Base-by-base conservation (phyloP, 1,140 invertebrate genomes). In the Chionoecetes opilio region DNA sequence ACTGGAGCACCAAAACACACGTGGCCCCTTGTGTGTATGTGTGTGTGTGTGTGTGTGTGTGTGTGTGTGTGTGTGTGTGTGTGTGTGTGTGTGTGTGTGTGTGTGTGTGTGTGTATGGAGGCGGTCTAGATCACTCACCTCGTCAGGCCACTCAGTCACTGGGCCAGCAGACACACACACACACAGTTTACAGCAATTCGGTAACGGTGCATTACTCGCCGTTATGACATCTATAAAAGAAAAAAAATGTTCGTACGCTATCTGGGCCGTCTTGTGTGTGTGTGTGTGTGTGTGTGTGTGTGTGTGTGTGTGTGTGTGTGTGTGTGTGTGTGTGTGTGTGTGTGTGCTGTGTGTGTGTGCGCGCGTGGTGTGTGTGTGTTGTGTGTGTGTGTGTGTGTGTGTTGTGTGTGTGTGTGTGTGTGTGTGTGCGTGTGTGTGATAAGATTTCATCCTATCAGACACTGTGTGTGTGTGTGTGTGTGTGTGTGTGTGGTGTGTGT, bases 241-340 rank as follows among this genome's bases (percentile, higher is more conserved):
- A 75, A 75, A 17, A 75, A n/a, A 8, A 11, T 75, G n/a, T 17
- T n/a, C 63, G 0, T 75, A 1, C 63, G 6, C 21, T 75, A 75
- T 75, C 11, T 75, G 63, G 63, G 63, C 21, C 63, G 63, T n/a
- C 21, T n/a, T 21, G 86, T 88, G 34, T 38, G 86, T 21, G 86
- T 88, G 34, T 88, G 86, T 37, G 86, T 88, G 34, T 35, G 86
- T 37, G 86, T 88, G 86, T 88, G 86, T 37, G 86, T 88, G 86
- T 88, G 31, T 37, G 86, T 35, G 63, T 75, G 5, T 75, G 63
- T 75, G 63, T 75, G 63, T 17, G 6, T 17, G 11, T 21, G 63
- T 21, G 63, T 75, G 8, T 17, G 86, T 34, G 53, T 75, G 53
- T 75, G 53, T 75, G 53, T 75, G 53, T 75, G 53, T 75, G 53